These are phyloP conservation scores for Cataglyphis altisquamis DNA, from an alignment of 2,888 invertebrate genomes.

Conservation along the genomic window DNA sequence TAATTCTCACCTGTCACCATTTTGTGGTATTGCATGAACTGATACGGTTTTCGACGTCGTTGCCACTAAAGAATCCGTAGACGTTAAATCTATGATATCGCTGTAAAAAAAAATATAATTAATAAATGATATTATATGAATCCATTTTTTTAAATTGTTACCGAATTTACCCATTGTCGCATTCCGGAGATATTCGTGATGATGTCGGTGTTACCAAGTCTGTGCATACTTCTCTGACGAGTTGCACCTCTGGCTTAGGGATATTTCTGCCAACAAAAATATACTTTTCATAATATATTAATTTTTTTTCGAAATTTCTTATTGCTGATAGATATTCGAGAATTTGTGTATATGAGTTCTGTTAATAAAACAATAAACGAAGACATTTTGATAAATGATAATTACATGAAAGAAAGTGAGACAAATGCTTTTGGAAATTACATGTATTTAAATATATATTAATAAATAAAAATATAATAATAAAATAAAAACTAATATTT, in stretches of 20 bases:
- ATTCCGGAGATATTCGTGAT: background rate
- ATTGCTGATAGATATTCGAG: background rate
- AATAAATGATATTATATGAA: background rate
- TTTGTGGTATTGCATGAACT: conserved; percentile 1
- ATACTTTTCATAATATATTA: background rate
- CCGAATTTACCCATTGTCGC: background rate
- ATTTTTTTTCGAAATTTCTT: background rate
- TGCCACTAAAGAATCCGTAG: background rate
- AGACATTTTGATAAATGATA: background rate
- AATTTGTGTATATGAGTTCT: background rate
- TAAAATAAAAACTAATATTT: background rate
- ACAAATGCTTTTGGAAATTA: background rate
- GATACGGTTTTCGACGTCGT: background rate
- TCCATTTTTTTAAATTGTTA: background rate
- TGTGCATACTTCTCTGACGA: background rate
- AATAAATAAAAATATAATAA: background rate
- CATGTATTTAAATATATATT: background rate
- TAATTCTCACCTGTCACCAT: conserved; percentile 15
- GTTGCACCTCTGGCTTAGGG: background rate
- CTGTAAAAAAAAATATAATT: background rate
- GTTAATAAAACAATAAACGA: background rate
- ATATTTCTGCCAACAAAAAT: conserved; percentile 1
- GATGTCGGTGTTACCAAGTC: background rate
- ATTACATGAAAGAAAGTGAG: background rate
- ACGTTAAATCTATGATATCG: conserved; percentile 39